Percentiles rank a stretch among this genome's conserved stretches.
These are phyloP conservation scores for Nannoperca obscura DNA, from an alignment of 2,797 vertebrate genomes.

Conservation along the genomic window DNA sequence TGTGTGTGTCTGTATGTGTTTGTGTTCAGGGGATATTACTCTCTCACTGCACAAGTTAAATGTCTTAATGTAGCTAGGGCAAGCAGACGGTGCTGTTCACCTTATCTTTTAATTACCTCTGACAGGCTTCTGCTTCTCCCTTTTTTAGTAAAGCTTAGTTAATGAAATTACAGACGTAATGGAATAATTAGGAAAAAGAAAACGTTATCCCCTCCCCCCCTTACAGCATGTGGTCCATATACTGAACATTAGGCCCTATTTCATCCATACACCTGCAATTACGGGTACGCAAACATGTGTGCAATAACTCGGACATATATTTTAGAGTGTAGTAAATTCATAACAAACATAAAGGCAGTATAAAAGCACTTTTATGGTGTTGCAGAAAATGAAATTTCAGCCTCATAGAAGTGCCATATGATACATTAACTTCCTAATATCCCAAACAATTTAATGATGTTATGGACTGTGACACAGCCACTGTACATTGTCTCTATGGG, in stretches of 20 bases:
- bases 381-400: constrained; percentile 47
- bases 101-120: constrained; percentile 89
- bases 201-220: neutral
- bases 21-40: constrained; percentile 51
- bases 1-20: neutral
- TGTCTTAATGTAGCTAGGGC: constrained; percentile 69
- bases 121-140: constrained; percentile 67
- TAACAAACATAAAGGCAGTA: constrained; percentile 13
- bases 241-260: constrained; percentile 29
- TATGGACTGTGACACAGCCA: constrained; percentile 47
- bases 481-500: constrained; percentile 26
- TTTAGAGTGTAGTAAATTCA: constrained; percentile 18
- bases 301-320: neutral
- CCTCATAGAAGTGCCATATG: constrained; percentile 15
- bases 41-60: constrained; percentile 61
- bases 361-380: neutral
- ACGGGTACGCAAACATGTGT: neutral
- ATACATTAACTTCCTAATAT: constrained; percentile 63
- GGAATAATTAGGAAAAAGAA: constrained; percentile 76
- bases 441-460: constrained; percentile 53
- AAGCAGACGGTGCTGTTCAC: constrained; percentile 70
- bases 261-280: constrained; percentile 35
- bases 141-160: constrained; percentile 75
- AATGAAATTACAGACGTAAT: constrained; percentile 84
- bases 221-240: constrained; percentile 19